Evolutionary conservation across 2,113 vertebrate species (phyloP).

Genomic region (Xerus inauris): DNA sequence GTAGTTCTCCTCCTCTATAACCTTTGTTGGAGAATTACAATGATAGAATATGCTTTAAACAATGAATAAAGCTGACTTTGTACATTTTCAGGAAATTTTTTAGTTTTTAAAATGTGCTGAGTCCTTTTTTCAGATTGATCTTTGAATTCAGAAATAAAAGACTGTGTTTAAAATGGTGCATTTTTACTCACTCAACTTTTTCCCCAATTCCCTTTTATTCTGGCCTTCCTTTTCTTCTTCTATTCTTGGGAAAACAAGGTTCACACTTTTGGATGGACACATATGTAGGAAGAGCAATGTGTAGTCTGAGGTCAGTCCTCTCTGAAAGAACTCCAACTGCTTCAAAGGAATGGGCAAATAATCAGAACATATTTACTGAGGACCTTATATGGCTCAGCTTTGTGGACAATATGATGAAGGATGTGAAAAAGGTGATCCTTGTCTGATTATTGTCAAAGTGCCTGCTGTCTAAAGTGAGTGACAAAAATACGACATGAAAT

Average conservation of each 20-base stretch:
- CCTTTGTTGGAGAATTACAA: not conserved
- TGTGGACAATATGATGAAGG: not conserved
- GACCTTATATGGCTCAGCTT: not conserved
- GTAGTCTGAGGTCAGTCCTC: not conserved
- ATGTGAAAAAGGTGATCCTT: not conserved
- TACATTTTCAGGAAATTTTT: not conserved
- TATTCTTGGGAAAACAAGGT: not conserved
- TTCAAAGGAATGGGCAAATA: not conserved
- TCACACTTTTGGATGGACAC: not conserved
- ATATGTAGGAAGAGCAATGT: not conserved
- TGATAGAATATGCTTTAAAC: not conserved
- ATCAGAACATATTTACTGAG: not conserved
- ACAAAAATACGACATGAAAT: not conserved
- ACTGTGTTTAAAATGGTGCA: not conserved
- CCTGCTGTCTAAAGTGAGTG: not conserved
- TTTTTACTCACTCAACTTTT: not conserved
- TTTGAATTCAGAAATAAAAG: constrained; percentile 32
- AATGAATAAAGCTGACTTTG: not conserved
- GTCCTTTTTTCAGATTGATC: not conserved
- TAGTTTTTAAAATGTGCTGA: not conserved
- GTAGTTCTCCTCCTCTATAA: not conserved
- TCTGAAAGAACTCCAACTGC: not conserved
- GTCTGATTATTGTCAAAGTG: not conserved
- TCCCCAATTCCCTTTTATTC: not conserved
- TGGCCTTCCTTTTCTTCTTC: not conserved